Evolutionary conservation across 2,888 invertebrate species (phyloP).

Genomic region (Drosophila histrio): DNA sequence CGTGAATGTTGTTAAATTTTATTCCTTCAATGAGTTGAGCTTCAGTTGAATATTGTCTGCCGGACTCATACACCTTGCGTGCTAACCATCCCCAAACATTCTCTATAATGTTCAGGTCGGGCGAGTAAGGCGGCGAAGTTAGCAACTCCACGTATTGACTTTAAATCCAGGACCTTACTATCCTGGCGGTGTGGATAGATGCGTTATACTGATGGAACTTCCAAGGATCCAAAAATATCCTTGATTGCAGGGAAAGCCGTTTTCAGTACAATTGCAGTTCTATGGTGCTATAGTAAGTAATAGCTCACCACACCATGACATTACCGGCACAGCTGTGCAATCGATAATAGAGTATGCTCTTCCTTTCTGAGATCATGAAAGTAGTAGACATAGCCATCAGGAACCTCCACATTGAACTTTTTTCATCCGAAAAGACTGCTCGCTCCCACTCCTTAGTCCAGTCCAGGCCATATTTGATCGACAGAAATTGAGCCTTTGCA

Average conservation of each 20-base stretch:
- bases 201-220: conserved; percentile 10
- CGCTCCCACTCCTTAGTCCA: neutral
- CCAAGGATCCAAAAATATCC: conserved; percentile 3
- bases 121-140: neutral
- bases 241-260: conserved; percentile 1
- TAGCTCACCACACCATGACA: neutral
- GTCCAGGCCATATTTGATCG: neutral
- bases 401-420: neutral
- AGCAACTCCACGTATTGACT: neutral
- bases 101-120: neutral
- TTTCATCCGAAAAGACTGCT: conserved; percentile 2
- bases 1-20: no score
- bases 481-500: conserved; percentile 9
- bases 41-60: neutral
- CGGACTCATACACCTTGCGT: neutral
- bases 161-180: neutral
- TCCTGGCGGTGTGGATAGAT: neutral
- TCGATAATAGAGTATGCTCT: neutral
- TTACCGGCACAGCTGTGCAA: neutral
- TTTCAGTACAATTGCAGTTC: neutral
- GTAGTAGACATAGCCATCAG: conserved; percentile 8
- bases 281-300: neutral
- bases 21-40: conserved; percentile 1
- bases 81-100: conserved; percentile 1
- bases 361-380: conserved; percentile 7